Base-by-base conservation (phyloP, 2,113 vertebrate species). In the Sorex araneus region DNA sequence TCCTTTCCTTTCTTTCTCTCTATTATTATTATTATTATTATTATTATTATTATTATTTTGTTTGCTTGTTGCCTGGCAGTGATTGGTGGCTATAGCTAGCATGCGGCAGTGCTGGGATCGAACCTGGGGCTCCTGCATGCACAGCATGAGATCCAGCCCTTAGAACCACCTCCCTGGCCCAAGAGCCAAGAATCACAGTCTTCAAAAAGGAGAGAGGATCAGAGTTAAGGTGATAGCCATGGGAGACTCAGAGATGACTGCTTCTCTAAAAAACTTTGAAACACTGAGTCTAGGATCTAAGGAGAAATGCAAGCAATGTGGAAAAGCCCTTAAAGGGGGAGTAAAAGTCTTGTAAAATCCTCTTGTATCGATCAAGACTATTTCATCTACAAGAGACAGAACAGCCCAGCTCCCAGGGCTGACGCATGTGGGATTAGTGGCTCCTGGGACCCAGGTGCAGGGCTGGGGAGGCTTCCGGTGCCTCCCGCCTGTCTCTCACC, bases 311-410 rank as follows among this genome's bases (percentile, higher is more conserved):
- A 86, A 93, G 70, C 25, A 75, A 73, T 71, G 21, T 43, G 54
- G 40, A 40, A 93, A 75, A 50, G 32, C 43, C 70, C 45, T 13
- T 43, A 82, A 86, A 90, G 70, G 75, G 6, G 32, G 23, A 91
- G n/a, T 32, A 64, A 89, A 87, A 73, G n/a, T 83, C 90, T 73
- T 86, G 5, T 60, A 84, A 93, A 95, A 85, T 87, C n/a, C 87
- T 18, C 8, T 90, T 30, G 12, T 84, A 63, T 77, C 83, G 89
- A 84, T 93, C 69, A 94, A 83, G 71, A 79, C 28, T 36, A 32
- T 66, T 92, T 95, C 64, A 90, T 83, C 43, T 73, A 64, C 45
- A 75, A 47, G 45, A 71, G 91, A 50, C 32, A 71, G 81, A 32
- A 90, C 19, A 74, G 81, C 54, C 34, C 28, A 75, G n/a, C 32